These are phyloP conservation scores for Formica selysi DNA, from an alignment of 1,140 invertebrate species.

Conservation along the genomic window DNA sequence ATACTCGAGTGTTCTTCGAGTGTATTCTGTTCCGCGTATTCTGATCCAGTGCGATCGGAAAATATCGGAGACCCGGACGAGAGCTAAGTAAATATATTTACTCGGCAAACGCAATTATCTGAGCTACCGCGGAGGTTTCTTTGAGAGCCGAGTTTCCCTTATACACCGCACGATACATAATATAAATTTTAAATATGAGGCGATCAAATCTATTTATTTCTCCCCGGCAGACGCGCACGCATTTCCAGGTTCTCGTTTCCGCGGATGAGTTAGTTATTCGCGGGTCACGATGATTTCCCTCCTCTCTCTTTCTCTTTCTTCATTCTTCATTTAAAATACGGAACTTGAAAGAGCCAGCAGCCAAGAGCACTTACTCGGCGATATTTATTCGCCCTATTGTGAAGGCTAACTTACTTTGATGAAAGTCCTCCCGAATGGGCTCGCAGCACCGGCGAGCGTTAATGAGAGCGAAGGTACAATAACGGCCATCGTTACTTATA, in stretches of 20 bases:
- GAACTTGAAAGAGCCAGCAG: slow-evolving; percentile 27
- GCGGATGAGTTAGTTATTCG: slow-evolving; percentile 18
- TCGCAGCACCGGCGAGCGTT: neutral
- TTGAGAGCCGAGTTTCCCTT: slow-evolving; percentile 1
- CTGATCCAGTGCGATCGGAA: slow-evolving; percentile 11
- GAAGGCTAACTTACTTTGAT: slow-evolving; percentile 44
- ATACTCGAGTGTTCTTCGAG: neutral
- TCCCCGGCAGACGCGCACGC: slow-evolving; percentile 5
- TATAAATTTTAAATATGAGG: slow-evolving; percentile 60
- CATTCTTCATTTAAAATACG: slow-evolving; percentile 49
- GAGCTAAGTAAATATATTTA: slow-evolving; percentile 44
- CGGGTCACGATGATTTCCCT: neutral
- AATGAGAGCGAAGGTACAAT: slow-evolving; percentile 51
- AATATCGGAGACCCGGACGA: neutral
- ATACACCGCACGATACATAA: slow-evolving; percentile 28
- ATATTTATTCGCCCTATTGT: slow-evolving; percentile 59
- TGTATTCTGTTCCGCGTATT: slow-evolving; percentile 41
- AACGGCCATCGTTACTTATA: slow-evolving; percentile 72
- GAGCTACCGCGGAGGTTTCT: slow-evolving; percentile 30
- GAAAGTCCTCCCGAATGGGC: slow-evolving; percentile 46
- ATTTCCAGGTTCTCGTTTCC: slow-evolving; percentile 18
- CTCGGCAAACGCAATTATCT: slow-evolving; percentile 56
- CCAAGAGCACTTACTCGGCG: slow-evolving; percentile 18
- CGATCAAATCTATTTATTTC: slow-evolving; percentile 62
- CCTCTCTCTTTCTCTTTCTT: neutral